These are phyloP conservation scores for Scotopteryx bipunctaria DNA, from an alignment of 2,888 invertebrate species.

Conservation along the genomic window DNA sequence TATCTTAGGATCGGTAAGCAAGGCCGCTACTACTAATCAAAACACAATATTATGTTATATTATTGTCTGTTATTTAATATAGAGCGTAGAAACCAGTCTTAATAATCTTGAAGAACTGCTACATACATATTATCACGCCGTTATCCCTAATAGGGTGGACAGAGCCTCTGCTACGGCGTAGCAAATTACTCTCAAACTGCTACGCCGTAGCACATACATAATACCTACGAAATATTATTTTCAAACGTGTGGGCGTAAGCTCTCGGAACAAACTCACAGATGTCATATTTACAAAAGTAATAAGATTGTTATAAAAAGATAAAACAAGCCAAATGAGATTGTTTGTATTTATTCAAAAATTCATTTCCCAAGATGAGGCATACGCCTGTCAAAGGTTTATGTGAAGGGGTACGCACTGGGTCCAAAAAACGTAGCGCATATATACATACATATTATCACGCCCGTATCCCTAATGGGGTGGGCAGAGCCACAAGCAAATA, in stretches of 20 bases:
- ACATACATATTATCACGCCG: no score
- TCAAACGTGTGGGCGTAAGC: constrained; percentile 3
- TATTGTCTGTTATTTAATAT: no score
- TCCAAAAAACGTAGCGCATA: not conserved
- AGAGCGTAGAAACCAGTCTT: no score
- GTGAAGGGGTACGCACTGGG: constrained; percentile 18
- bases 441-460: no score
- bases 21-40: no score
- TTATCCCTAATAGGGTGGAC: no score
- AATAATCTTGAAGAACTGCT: no score
- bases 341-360: constrained; percentile 37
- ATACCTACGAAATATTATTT: not conserved
- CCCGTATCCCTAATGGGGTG: no score
- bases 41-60: no score
- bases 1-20: no score
- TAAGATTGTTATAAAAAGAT: constrained; percentile 32
- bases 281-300: constrained; percentile 15
- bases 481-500: no score
- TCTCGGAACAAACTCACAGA: not conserved
- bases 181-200: not conserved
- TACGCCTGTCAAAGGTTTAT: constrained; percentile 29
- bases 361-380: constrained; percentile 33
- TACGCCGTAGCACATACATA: not conserved
- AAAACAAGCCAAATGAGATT: constrained; percentile 35
- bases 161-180: no score